These are phyloP conservation scores for Apis laboriosa DNA, from an alignment of 1,140 invertebrate genomes.

Conservation along the genomic window DNA sequence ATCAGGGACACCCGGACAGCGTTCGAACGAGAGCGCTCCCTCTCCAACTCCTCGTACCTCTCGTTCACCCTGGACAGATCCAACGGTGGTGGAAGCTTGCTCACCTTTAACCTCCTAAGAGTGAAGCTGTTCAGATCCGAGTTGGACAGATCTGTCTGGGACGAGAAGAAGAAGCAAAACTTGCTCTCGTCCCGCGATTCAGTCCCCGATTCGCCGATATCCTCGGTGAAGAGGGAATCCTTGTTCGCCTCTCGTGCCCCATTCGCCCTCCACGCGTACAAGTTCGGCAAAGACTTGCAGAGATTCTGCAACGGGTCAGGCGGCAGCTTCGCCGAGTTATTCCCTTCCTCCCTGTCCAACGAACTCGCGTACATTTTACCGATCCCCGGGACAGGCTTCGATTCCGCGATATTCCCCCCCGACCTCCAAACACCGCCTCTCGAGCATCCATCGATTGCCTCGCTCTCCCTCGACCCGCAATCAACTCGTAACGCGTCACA, in stretches of 20 bases:
- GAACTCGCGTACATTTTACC: too few relatives aligned
- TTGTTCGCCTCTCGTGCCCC: neutral
- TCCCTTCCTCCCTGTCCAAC: too few relatives aligned
- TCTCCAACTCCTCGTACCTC: constrained; percentile 51
- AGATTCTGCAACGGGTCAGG: neutral
- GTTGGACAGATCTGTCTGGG: neutral
- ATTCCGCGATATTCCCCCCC: too few relatives aligned
- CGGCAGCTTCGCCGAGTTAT: too few relatives aligned
- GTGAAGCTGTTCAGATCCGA: neutral
- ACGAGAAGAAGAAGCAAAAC: neutral
- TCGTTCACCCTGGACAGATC: constrained; percentile 63
- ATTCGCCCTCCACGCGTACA: neutral
- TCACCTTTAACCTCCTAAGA: constrained; percentile 9
- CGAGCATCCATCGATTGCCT: too few relatives aligned
- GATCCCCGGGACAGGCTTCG: too few relatives aligned
- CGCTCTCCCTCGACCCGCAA: too few relatives aligned
- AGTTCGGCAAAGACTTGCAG: constrained; percentile 46
- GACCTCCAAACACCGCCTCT: too few relatives aligned
- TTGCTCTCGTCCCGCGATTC: too few relatives aligned
- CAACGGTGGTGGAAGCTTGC: constrained; percentile 58
- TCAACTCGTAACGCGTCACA: too few relatives aligned
- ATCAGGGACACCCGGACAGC: constrained; percentile 62
- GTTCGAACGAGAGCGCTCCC: constrained; percentile 45
- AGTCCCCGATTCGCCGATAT: too few relatives aligned
- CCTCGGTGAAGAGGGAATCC: neutral